These are phyloP conservation scores for Pilophorus perplexus DNA, from an alignment of 2,888 invertebrate species.

Conservation along the genomic window DNA sequence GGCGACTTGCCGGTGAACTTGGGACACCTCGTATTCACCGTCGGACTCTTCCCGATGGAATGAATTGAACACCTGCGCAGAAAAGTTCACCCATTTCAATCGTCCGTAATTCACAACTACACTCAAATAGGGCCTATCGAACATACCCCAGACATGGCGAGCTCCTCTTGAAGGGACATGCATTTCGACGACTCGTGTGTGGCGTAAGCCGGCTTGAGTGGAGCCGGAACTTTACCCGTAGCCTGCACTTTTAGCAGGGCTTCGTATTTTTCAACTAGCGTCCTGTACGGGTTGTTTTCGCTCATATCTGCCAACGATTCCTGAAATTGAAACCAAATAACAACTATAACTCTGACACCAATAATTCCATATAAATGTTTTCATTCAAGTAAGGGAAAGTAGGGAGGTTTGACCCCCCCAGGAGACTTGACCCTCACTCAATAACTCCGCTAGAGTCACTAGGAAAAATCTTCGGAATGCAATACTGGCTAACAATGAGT, in stretches of 20 bases:
- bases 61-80: slow-evolving; percentile 34
- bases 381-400: too few species aligned
- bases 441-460: too few species aligned
- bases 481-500: too few species aligned
- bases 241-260: slow-evolving; percentile 72
- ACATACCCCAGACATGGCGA: slow-evolving; percentile 69
- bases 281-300: slow-evolving; percentile 61
- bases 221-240: slow-evolving; percentile 24
- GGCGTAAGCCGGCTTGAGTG: slow-evolving; percentile 38
- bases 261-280: slow-evolving; percentile 81
- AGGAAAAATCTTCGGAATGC: too few species aligned
- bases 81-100: slow-evolving; percentile 22
- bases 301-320: slow-evolving; percentile 48
- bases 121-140: background rate
- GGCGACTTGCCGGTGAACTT: slow-evolving; percentile 11
- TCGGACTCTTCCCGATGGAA: slow-evolving; percentile 41
- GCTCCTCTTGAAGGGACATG: slow-evolving; percentile 66
- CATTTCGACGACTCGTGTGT: slow-evolving; percentile 40
- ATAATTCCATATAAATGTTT: background rate
- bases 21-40: slow-evolving; percentile 44
- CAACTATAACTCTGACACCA: background rate
- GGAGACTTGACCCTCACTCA: too few species aligned
- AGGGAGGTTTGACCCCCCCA: too few species aligned
- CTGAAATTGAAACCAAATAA: slow-evolving; percentile 42
- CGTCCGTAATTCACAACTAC: background rate